Conservation (phyloP, 2,797 vertebrate genomes). For the Sebastes vulpes region DNA sequence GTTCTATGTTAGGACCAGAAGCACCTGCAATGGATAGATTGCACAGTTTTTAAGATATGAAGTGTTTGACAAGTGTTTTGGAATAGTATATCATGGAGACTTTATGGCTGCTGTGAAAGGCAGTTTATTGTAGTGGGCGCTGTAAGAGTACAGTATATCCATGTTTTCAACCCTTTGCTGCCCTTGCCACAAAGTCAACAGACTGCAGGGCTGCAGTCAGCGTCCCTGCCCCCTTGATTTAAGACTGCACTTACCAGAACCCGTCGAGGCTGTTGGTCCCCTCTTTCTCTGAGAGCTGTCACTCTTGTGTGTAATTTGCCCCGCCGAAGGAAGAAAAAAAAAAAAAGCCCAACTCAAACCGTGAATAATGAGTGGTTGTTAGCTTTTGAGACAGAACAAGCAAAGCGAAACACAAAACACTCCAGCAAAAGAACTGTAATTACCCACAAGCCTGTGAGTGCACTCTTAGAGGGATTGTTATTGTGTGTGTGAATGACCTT, state of each 20-base stretch:
- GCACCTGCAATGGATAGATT: conserved; percentile 43
- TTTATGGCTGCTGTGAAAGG: conserved; percentile 63
- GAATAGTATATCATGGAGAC: conserved; percentile 56
- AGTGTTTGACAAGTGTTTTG: conserved; percentile 54
- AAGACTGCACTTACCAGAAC: conserved; percentile 84
- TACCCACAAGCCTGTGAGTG: conserved; percentile 87
- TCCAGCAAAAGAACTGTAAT: conserved; percentile 88
- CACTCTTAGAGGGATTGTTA: conserved; percentile 85
- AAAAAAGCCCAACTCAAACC: conserved; percentile 78
- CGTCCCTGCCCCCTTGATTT: conserved; percentile 83
- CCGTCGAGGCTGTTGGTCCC: conserved; percentile 71
- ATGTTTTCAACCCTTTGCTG: conserved; percentile 69
- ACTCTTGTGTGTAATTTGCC: conserved; percentile 86
- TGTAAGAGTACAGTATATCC: conserved; percentile 71
- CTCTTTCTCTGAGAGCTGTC: conserved; percentile 87
- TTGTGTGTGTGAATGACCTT: conserved; percentile 86
- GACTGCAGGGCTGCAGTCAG: conserved; percentile 83
- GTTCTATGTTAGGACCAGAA: conserved; percentile 28
- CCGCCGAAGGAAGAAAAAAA: conserved; percentile 49
- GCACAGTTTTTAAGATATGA: conserved; percentile 45
- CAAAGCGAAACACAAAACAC: conserved; percentile 90
- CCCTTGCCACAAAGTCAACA: conserved; percentile 87
- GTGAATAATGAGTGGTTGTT: conserved; percentile 90
- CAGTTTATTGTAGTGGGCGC: conserved; percentile 69
- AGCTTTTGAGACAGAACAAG: conserved; percentile 88